Conservation (phyloP, 2,113 vertebrate species). For the Petroica traversi region DNA sequence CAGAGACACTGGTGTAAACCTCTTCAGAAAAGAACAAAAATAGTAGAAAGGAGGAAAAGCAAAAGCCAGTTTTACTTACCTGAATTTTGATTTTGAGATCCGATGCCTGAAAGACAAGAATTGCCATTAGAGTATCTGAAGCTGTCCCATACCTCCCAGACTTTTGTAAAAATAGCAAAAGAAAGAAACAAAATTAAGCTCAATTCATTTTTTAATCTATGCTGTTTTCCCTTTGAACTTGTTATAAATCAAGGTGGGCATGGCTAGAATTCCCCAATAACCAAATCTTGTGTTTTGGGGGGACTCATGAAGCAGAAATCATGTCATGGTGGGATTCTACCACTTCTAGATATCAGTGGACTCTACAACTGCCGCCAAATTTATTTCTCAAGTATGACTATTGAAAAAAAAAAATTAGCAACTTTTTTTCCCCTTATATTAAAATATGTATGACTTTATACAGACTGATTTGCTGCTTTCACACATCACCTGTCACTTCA, state of each 20-base stretch:
- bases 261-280: background rate
- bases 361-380: background rate
- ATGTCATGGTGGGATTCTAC: background rate
- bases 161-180: background rate
- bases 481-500: background rate
- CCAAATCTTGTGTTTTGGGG: background rate
- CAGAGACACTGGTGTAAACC: background rate
- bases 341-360: background rate
- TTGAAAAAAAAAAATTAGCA: background rate
- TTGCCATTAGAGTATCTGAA: slow-evolving; percentile 52
- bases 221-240: background rate
- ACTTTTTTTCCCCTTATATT: background rate
- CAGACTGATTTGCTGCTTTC: background rate
- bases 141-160: background rate
- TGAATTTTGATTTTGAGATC: slow-evolving; percentile 99
- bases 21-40: background rate
- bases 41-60: background rate
- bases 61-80: slow-evolving; percentile 84
- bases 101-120: slow-evolving; percentile 95
- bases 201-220: background rate
- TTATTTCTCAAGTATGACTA: background rate
- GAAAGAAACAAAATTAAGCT: background rate
- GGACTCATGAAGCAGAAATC: background rate
- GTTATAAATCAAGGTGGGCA: background rate
- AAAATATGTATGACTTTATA: background rate